Evolutionary conservation across 2,797 vertebrate genomes (phyloP).

Genomic region (Coregonus sp.): DNA sequence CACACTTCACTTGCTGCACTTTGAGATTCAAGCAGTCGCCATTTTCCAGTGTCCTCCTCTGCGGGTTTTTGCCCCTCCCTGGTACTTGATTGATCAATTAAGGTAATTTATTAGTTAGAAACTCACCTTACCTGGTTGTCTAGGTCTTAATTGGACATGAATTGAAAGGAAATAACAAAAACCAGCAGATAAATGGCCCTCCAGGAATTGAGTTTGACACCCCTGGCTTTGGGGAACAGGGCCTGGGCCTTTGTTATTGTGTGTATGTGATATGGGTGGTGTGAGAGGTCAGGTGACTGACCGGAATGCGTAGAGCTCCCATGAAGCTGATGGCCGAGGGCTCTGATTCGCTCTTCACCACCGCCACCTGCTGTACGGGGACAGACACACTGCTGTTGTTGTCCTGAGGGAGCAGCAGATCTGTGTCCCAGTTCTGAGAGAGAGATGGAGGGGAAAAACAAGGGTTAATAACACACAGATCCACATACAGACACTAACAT

Average conservation of each 20-base stretch:
- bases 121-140: no score
- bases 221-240: no score
- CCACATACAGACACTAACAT: background rate
- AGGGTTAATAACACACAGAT: background rate
- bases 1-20: no score
- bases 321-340: slow-evolving; percentile 90
- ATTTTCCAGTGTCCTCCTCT: no score
- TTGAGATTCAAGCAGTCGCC: no score
- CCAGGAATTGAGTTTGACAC: no score
- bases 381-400: slow-evolving; percentile 44
- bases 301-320: slow-evolving; percentile 87
- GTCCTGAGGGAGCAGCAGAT: slow-evolving; percentile 70
- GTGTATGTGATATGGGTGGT: background rate
- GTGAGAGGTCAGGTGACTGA: slow-evolving; percentile 52
- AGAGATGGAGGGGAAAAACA: background rate
- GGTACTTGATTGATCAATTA: no score
- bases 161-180: no score
- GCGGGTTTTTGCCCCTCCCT: no score
- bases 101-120: no score
- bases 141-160: no score
- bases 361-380: slow-evolving; percentile 67
- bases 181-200: no score
- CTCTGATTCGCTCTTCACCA: slow-evolving; percentile 71
- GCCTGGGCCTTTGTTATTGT: background rate
- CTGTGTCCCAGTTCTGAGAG: slow-evolving; percentile 71